These are phyloP conservation scores for Cryptomyrus ogoouensis DNA, from an alignment of 2,113 vertebrate species.

Conservation along the genomic window DNA sequence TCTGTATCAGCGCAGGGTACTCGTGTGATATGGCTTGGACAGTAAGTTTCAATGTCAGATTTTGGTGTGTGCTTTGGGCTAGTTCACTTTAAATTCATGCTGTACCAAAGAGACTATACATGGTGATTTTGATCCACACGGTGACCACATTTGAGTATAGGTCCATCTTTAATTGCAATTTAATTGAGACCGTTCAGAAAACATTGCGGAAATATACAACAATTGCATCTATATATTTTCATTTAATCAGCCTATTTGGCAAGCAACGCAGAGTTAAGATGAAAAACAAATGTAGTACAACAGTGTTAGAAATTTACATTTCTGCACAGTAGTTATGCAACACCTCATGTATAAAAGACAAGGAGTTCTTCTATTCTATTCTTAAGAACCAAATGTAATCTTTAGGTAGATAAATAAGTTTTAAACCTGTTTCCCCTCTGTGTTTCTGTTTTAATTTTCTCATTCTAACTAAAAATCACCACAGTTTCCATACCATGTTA, in stretches of 20 bases:
- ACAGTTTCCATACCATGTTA: background rate
- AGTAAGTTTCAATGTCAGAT: conserved; percentile 39
- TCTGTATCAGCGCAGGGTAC: conserved; percentile 56
- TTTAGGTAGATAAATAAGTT: conserved; percentile 55
- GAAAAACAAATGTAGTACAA: background rate
- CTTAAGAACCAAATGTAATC: conserved; percentile 62
- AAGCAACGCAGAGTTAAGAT: background rate
- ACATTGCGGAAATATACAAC: background rate
- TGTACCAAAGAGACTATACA: conserved; percentile 17
- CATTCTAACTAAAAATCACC: background rate
- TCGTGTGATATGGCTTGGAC: conserved; percentile 29
- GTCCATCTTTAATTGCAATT: background rate
- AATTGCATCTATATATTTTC: background rate
- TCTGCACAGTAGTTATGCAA: background rate
- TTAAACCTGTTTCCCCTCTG: conserved; percentile 39
- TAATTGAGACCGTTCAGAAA: background rate
- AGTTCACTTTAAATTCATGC: conserved; percentile 40
- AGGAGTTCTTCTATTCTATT: background rate
- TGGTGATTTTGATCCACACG: background rate
- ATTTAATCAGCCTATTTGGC: background rate
- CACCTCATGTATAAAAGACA: background rate
- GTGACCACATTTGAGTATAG: background rate
- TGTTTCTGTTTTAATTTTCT: background rate
- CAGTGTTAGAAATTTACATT: background rate
- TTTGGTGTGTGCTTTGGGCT: conserved; percentile 41